Evolutionary conservation across 2,113 vertebrate genomes (phyloP), one percentile per base, ranked within the genome.

Genomic region (Ranitomeya imitator): DNA sequence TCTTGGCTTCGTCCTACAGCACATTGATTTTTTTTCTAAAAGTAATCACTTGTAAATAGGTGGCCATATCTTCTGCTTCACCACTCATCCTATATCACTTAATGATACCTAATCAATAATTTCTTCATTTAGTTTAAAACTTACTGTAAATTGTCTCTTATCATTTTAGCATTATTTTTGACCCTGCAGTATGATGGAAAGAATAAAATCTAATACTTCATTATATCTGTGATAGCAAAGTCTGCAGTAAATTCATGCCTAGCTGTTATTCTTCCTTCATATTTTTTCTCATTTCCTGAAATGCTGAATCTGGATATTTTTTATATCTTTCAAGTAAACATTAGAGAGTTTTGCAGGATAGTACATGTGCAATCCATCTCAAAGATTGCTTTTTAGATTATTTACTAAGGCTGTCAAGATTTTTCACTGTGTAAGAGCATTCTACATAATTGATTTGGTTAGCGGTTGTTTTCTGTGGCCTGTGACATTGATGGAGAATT

Each of bases 401-500:
- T 89, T 89, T 89, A 89, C 87, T 89, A 89, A 77, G 81, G 71
- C 82, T 89, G 87, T 85, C 87, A 89, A 89, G 87, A 85, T 85
- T 74, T 89, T 89, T 89, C 87, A 79, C 87, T 69, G 87, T 69
- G 87, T 89, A 89, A 89, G 87, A 89, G 82, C 87, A 89, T 89
- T 89, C 87, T 89, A 83, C 87, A 89, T 89, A 89, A 89, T 89
- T 89, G 87, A 89, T 89, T 89, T 89, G 87, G 87, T 89, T 85
- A 85, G 87, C 52, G 73, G 71, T 77, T 89, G 87, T 89, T 85
- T 89, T 89, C 73, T 69, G 55, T 89, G 83, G 81, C 51, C 74
- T 85, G 71, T 79, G 87, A 89, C 87, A 85, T 79, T 89, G 87
- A 89, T 89, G 87, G 71, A 89, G 81, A 85, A 85, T 65, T 54